Conservation (phyloP, 2,797 vertebrate genomes). For the Paedocypris micromegethes region DNA sequence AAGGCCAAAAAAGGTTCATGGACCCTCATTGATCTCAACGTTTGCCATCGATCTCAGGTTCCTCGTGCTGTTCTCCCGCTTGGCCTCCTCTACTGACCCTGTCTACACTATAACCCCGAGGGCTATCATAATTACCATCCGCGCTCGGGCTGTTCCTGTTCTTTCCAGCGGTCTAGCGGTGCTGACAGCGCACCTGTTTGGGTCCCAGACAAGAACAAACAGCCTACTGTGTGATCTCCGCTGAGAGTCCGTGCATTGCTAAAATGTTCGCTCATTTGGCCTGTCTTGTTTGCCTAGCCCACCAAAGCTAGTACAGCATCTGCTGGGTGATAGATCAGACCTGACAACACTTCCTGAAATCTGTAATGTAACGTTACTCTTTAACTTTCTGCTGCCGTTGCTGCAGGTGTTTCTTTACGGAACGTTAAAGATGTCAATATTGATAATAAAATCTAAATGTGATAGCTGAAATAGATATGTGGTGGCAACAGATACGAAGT, state of each 20-base stretch:
- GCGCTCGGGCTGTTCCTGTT: constrained; percentile 17
- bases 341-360: constrained; percentile 9
- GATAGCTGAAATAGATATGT: no score
- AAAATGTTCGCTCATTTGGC: constrained; percentile 59
- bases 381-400: not conserved
- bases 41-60: not conserved
- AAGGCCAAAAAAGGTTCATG: not conserved
- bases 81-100: not conserved
- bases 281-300: constrained; percentile 37
- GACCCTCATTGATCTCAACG: not conserved
- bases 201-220: constrained; percentile 64
- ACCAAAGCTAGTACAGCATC: constrained; percentile 21
- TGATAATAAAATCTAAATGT: no score
- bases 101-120: not conserved
- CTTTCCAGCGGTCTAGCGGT: constrained; percentile 19
- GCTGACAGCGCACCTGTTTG: constrained; percentile 66
- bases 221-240: constrained; percentile 61
- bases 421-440: not conserved
- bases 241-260: constrained; percentile 73
- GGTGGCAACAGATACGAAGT: no score
- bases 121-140: constrained; percentile 1
- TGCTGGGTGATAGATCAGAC: constrained; percentile 26
- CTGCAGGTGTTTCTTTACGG: constrained; percentile 21
- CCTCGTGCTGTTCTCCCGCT: not conserved
- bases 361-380: constrained; percentile 12